phyloP scores from a whole-genome alignment of 1,140 invertebrate species.

The Drosophila malerkotliana region DNA sequence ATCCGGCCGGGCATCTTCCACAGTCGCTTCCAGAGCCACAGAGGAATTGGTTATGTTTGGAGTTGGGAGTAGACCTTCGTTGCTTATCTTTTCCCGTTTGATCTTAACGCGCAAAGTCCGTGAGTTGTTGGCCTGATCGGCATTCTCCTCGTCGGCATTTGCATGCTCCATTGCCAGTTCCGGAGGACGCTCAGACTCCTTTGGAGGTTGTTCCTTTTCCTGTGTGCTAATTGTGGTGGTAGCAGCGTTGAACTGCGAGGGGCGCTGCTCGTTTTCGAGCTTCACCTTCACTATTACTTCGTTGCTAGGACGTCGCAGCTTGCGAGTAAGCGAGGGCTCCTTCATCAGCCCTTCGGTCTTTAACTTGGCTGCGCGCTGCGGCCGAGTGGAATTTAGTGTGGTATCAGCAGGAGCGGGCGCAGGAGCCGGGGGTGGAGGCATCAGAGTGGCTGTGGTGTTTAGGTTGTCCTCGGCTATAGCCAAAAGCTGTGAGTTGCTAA shows the following conservation, averaged over 20 bases:
- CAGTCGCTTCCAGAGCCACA: constrained; percentile 18
- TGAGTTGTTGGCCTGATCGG: background rate
- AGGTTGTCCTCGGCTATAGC: constrained; percentile 50
- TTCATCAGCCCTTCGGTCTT: constrained; percentile 68
- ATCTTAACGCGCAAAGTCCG: constrained; percentile 50
- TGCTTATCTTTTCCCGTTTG: constrained; percentile 74
- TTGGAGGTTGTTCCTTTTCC: background rate
- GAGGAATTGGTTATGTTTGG: constrained; percentile 16
- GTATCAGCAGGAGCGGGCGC: constrained; percentile 36
- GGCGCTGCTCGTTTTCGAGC: constrained; percentile 65
- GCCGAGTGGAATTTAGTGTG: constrained; percentile 51
- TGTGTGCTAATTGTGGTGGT: background rate
- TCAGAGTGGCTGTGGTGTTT: constrained; percentile 54
- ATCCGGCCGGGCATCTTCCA: constrained; percentile 15
- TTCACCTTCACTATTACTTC: constrained; percentile 53
- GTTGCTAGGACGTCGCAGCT: constrained; percentile 62
- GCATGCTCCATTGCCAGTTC: background rate
- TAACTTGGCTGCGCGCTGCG: constrained; percentile 71
- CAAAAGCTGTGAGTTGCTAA: constrained; percentile 69
- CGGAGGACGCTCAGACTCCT: background rate
- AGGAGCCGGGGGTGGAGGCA: constrained; percentile 71
- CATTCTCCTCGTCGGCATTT: constrained; percentile 6
- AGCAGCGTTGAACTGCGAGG: constrained; percentile 52
- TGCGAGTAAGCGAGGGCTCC: constrained; percentile 49
- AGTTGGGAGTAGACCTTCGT: background rate